phyloP scores from a whole-genome alignment of 2,888 invertebrate species.

The Hedychridium roseum region DNA sequence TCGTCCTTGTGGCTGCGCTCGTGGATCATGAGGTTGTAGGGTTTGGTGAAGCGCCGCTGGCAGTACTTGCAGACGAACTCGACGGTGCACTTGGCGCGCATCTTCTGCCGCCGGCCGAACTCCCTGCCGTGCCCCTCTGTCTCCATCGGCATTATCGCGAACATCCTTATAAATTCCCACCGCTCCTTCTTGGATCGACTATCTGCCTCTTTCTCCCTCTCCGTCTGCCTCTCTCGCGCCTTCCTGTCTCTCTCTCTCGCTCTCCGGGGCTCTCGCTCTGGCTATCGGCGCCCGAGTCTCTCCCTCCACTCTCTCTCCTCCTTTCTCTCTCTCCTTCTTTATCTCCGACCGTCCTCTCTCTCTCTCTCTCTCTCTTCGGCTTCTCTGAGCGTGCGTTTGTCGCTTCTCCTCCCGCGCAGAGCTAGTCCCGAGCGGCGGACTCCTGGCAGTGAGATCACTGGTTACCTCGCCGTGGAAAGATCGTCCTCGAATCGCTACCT shows the following conservation, averaged over 20 bases:
- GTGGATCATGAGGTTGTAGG: conserved; percentile 96
- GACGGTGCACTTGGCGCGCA: conserved; percentile 64
- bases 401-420: conserved; percentile 41
- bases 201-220: conserved; percentile 36
- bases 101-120: conserved; percentile 72
- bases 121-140: conserved; percentile 64
- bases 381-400: conserved; percentile 23
- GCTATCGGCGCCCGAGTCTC: conserved; percentile 37
- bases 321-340: conserved; percentile 38
- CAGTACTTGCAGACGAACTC: conserved; percentile 98
- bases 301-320: conserved; percentile 29
- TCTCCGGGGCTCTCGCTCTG: conserved; percentile 32
- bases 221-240: conserved; percentile 44
- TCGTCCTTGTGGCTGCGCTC: conserved; percentile 98
- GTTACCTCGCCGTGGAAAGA: conserved; percentile 35
- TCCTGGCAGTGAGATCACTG: conserved; percentile 50
- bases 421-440: conserved; percentile 42
- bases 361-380: conserved; percentile 27
- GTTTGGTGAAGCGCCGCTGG: conserved; percentile 96
- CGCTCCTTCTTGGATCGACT: conserved; percentile 53
- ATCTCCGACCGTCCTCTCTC: conserved; percentile 25
- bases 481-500: conserved; percentile 26
- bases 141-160: conserved; percentile 65
- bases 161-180: conserved; percentile 64
- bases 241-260: conserved; percentile 46